Percentiles rank a stretch among this genome's conserved stretches.
Conservation (phyloP, 2,113 vertebrate species). For the Columba janthina region DNA sequence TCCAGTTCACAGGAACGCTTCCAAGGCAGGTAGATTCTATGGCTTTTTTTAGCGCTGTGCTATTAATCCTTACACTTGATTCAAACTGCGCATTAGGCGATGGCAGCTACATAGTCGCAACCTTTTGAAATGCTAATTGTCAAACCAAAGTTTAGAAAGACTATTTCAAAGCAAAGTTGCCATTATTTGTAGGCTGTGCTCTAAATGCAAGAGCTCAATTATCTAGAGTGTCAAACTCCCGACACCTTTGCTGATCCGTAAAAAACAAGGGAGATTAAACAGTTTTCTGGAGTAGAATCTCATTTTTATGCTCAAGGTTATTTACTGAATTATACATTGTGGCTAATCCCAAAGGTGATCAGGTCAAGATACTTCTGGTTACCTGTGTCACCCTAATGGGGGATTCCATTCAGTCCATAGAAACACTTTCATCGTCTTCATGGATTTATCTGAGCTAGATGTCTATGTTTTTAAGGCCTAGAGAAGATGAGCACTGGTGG, state of each 20-base stretch:
- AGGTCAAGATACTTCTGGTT: neutral
- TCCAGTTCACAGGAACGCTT: neutral
- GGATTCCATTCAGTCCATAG: neutral
- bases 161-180: conserved; percentile 59
- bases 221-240: conserved; percentile 44
- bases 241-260: conserved; percentile 52
- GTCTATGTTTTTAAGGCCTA: neutral
- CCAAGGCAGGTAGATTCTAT: neutral
- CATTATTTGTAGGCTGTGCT: conserved; percentile 44
- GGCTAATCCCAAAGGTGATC: neutral
- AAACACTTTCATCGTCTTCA: neutral
- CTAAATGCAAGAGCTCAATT: conserved; percentile 59
- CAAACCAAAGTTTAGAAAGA: conserved; percentile 58
- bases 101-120: conserved; percentile 39
- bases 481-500: neutral
- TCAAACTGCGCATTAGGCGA: conserved; percentile 8
- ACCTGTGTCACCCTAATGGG: rapidly evolving
- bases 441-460: neutral
- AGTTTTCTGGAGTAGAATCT: conserved; percentile 41
- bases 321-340: neutral
- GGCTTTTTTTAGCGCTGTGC: neutral
- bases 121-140: conserved; percentile 70
- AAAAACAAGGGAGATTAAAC: conserved; percentile 61
- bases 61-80: neutral
- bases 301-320: conserved; percentile 29